Evolutionary conservation across 1,140 invertebrate species (phyloP), one percentile per base, ranked within the genome.

Genomic region (Lasioglossum albipes): DNA sequence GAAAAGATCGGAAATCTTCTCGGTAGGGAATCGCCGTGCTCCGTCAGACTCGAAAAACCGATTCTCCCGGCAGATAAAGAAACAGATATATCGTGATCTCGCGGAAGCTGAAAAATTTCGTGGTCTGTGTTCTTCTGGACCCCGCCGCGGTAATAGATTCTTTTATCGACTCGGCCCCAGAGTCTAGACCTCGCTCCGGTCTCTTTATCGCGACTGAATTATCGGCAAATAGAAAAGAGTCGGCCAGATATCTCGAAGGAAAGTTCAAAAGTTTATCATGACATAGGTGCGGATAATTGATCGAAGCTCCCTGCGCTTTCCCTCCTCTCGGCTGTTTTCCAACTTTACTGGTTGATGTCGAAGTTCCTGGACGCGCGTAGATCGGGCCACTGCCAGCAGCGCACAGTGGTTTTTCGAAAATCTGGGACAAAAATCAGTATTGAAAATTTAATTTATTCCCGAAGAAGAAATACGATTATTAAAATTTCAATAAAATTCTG

Each of bases 191-290:
- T 57, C 67, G 45, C 71, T 45, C 67, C 64, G 79, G 59, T 86
- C 72, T 79, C 78, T 87, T 89, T 89, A 90, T 90, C 89, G 85
- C 52, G 70, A 64, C 57, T 88, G 81, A 89, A 89, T 88, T 86
- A 90, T 89, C 89, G 72, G 66, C 84, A 89, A 89, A 90, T 88
- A 84, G 86, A 86, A 89, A 86, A 89, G 81, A 73, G 64, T 27
- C 62, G 36, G 49, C 36, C 61, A 54, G 82, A 85, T 75, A 83
- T 54, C 76, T 22, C 54, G 49, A 22, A 67, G 72, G 68, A 75
- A 87, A 85, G 77, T 89, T 83, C 42, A 36, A 77, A 84, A 87
- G 82, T 88, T 79, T 77, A 20, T 75, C 76, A 65, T 70, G 68
- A 76, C 75, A 82, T 86, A 83, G 85, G 80, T 80, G 74, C 61